phyloP scores from a whole-genome alignment of 1,140 invertebrate genomes.

The Archegozetes longisetosus region DNA sequence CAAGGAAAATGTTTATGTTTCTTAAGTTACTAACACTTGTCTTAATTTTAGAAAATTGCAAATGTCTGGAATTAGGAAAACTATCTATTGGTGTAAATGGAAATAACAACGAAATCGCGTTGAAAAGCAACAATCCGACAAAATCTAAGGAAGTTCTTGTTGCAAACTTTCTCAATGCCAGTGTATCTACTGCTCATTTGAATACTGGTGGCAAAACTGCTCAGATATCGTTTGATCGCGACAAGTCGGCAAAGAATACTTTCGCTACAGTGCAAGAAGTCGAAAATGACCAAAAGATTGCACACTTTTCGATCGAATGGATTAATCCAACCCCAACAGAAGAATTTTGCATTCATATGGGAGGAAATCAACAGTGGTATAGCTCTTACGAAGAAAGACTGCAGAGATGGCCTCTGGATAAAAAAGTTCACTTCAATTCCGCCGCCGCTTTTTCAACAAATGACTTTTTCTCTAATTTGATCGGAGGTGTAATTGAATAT shows the following conservation, averaged over 20 bases:
- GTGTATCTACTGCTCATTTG: neutral
- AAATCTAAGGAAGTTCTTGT: neutral
- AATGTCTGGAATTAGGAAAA: neutral
- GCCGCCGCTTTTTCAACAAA: neutral
- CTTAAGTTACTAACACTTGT: too few species aligned
- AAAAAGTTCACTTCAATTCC: neutral
- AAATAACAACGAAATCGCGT: neutral
- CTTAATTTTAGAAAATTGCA: too few species aligned
- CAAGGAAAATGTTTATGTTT: too few species aligned
- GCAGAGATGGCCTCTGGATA: neutral
- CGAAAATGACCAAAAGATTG: neutral
- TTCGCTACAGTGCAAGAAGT: neutral
- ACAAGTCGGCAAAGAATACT: neutral
- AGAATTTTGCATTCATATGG: neutral
- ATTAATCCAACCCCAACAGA: neutral
- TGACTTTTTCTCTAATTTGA: neutral
- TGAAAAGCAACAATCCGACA: neutral
- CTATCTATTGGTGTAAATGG: neutral
- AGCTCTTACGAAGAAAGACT: neutral
- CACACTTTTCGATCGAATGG: neutral
- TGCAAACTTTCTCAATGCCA: neutral
- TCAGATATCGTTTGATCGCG: neutral
- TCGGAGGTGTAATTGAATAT: constrained; percentile 1
- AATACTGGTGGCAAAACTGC: neutral
- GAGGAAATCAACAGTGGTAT: neutral